phyloP scores from a whole-genome alignment of 1,140 invertebrate species.

The Apolygus lucorum region DNA sequence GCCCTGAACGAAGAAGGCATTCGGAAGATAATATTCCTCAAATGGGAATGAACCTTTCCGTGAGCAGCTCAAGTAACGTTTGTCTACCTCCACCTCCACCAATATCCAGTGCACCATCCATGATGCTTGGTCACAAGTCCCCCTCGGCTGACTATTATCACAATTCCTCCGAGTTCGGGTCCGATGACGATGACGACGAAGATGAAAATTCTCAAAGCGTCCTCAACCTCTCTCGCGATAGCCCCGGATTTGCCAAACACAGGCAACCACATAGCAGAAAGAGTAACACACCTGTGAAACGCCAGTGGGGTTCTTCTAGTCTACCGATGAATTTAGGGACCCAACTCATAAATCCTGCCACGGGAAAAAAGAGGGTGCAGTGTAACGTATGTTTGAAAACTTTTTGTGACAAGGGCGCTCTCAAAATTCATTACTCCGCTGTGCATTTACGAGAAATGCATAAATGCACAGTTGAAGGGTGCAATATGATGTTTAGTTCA shows the following conservation, averaged over 20 bases:
- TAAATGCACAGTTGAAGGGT: constrained; percentile 96
- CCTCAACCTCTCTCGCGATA: constrained; percentile 51
- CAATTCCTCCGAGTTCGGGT: constrained; percentile 46
- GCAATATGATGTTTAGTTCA: constrained; percentile 99
- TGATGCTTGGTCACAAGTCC: constrained; percentile 36
- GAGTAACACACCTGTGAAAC: constrained; percentile 76
- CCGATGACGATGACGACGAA: constrained; percentile 57
- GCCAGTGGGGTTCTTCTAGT: constrained; percentile 68
- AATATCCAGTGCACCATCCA: constrained; percentile 33
- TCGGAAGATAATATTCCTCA: constrained; percentile 44
- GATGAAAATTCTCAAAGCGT: constrained; percentile 53
- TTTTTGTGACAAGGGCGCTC: constrained; percentile 98
- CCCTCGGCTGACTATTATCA: constrained; percentile 32
- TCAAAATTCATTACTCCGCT: constrained; percentile 99
- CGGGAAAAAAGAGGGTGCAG: constrained; percentile 92
- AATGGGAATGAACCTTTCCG: constrained; percentile 50
- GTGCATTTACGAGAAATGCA: constrained; percentile 99
- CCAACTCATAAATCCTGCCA: constrained; percentile 82
- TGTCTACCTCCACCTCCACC: constrained; percentile 33
- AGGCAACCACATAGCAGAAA: constrained; percentile 49
- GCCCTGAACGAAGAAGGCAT: constrained; percentile 42
- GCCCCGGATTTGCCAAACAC: constrained; percentile 24
- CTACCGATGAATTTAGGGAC: constrained; percentile 79
- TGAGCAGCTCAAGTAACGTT: constrained; percentile 37
- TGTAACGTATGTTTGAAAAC: constrained; percentile 98